These are phyloP conservation scores for Nasonia vitripennis DNA, from an alignment of 1,140 invertebrate species.

Conservation along the genomic window DNA sequence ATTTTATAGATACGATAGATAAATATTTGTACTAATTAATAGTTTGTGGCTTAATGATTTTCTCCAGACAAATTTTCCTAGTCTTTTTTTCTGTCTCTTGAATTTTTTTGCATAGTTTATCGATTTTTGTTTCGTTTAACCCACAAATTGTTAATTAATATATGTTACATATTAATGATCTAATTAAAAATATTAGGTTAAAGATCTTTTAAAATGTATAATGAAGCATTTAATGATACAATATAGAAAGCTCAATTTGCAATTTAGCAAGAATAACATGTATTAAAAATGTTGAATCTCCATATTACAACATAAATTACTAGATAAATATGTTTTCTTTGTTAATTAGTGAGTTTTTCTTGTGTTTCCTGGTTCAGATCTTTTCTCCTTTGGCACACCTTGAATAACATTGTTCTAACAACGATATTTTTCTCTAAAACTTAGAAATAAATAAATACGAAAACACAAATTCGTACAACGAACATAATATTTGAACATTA, in stretches of 20 bases:
- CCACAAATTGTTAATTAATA: conserved; percentile 44
- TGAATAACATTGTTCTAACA: neutral
- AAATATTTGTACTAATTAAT: conserved; percentile 48
- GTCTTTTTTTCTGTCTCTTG: conserved; percentile 33
- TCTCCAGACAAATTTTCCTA: conserved; percentile 43
- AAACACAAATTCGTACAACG: neutral
- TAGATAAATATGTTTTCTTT: conserved; percentile 64
- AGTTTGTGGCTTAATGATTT: conserved; percentile 47
- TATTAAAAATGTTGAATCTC: conserved; percentile 63
- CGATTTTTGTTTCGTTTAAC: conserved; percentile 32
- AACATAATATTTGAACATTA: neutral
- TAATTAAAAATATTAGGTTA: conserved; percentile 37
- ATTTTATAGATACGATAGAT: conserved; percentile 45
- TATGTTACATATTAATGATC: conserved; percentile 41
- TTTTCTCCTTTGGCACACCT: neutral
- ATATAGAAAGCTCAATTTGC: conserved; percentile 62
- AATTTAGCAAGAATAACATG: conserved; percentile 62
- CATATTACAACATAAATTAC: conserved; percentile 59
- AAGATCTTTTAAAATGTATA: conserved; percentile 45
- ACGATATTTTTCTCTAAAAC: neutral
- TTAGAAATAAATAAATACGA: neutral
- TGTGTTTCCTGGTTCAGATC: neutral
- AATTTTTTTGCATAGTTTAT: conserved; percentile 38
- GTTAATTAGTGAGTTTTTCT: conserved; percentile 53
- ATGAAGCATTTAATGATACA: conserved; percentile 31